A percentile compares a stretch with the other conserved stretches of the same genome.
These are phyloP conservation scores for Macquaria ambigua DNA, from an alignment of 2,113 vertebrate genomes.

Conservation along the genomic window DNA sequence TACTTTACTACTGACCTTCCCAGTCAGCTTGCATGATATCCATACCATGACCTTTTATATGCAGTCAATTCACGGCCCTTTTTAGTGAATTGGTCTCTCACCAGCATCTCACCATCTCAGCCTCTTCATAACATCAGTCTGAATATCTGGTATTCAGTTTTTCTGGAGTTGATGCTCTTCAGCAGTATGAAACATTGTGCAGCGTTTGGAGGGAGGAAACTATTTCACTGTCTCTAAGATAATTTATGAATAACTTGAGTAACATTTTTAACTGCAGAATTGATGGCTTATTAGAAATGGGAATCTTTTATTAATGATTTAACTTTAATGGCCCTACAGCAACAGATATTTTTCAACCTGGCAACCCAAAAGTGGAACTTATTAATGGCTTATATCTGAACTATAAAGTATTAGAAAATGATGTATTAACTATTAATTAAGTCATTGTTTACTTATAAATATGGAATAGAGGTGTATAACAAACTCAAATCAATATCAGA, in stretches of 20 bases:
- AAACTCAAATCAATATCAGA: neutral
- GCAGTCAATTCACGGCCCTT: constrained; percentile 65
- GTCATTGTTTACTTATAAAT: neutral
- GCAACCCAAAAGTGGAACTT: neutral
- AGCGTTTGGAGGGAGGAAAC: neutral
- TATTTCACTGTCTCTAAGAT: neutral
- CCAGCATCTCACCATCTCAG: constrained; percentile 76
- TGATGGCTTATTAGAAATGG: neutral
- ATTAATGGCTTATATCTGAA: neutral
- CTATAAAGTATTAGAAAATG: neutral
- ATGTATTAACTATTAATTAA: neutral
- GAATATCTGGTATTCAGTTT: constrained; percentile 18
- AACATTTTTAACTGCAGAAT: neutral
- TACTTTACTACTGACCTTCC: constrained; percentile 38
- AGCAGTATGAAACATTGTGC: neutral
- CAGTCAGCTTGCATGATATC: constrained; percentile 69
- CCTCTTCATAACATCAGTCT: constrained; percentile 68
- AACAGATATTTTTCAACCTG: neutral
- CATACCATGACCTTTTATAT: constrained; percentile 70
- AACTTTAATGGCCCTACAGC: neutral
- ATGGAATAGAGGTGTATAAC: neutral
- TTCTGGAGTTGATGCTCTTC: constrained; percentile 13
- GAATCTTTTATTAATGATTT: neutral
- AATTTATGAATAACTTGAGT: neutral
- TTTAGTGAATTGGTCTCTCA: constrained; percentile 65